A percentile compares a stretch with the other conserved stretches of the same genome.
Conservation (phyloP, 2,113 vertebrate species). For the Lamprotornis superbus region DNA sequence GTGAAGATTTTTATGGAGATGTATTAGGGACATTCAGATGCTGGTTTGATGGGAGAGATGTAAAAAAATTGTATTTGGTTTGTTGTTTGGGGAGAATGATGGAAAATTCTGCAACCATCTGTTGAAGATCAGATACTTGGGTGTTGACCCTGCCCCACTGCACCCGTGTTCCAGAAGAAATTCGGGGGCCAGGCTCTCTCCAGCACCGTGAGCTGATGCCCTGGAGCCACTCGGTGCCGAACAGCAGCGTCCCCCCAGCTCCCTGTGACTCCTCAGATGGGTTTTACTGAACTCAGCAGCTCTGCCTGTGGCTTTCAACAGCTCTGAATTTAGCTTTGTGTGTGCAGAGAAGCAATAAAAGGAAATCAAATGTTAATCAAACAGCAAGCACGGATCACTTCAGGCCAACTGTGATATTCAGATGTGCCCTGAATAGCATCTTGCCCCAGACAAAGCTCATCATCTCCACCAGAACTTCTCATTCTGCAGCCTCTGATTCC, state of each 20-base stretch:
- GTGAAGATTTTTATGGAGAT: slow-evolving; percentile 38
- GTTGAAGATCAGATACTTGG: background rate
- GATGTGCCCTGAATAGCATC: background rate
- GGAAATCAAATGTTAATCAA: slow-evolving; percentile 21
- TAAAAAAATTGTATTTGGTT: background rate
- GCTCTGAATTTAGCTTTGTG: background rate
- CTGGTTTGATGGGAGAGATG: background rate
- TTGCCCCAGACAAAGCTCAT: background rate
- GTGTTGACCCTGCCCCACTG: background rate
- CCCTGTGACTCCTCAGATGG: background rate
- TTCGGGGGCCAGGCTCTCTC: background rate
- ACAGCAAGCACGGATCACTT: background rate
- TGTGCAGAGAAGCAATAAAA: background rate
- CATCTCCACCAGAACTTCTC: background rate
- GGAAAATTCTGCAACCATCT: background rate
- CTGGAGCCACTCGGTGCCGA: background rate
- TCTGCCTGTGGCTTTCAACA: background rate
- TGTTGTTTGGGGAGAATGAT: background rate
- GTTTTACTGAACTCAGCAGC: background rate
- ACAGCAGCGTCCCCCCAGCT: background rate
- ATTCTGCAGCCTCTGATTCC: background rate
- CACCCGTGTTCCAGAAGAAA: background rate
- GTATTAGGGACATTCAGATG: background rate
- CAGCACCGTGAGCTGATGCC: background rate
- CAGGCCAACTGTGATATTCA: background rate